Evolutionary conservation across 2,113 vertebrate genomes (phyloP).

Genomic region (Astatotilapia flaviijosephi): DNA sequence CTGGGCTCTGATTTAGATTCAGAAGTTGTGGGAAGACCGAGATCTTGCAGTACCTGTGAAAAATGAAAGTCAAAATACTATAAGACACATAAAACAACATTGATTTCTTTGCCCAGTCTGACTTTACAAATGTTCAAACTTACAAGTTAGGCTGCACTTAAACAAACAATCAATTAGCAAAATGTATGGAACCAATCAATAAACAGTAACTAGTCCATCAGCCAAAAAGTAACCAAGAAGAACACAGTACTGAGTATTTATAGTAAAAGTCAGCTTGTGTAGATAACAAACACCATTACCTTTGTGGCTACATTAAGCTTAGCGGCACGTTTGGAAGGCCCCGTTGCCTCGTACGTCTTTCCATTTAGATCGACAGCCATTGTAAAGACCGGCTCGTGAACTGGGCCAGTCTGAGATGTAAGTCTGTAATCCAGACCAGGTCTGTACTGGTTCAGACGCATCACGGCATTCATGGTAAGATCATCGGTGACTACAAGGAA

Average conservation of each 20-base stretch:
- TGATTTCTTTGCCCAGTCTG: background rate
- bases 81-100: background rate
- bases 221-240: background rate
- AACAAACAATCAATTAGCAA: background rate
- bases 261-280: background rate
- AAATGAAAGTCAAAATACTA: background rate
- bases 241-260: background rate
- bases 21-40: slow-evolving; percentile 81
- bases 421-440: slow-evolving; percentile 90
- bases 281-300: slow-evolving; percentile 46
- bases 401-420: slow-evolving; percentile 87
- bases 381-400: slow-evolving; percentile 92
- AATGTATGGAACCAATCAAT: background rate
- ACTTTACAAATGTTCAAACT: background rate
- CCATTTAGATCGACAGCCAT: slow-evolving; percentile 93
- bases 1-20: slow-evolving; percentile 71
- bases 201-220: background rate
- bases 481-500: slow-evolving; percentile 71
- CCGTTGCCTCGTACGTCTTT: slow-evolving; percentile 83
- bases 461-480: slow-evolving; percentile 88
- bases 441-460: slow-evolving; percentile 93
- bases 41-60: slow-evolving; percentile 83
- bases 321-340: slow-evolving; percentile 88
- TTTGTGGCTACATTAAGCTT: slow-evolving; percentile 94
- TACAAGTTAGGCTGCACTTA: background rate